phyloP scores from a whole-genome alignment of 2,797 vertebrate species.

The Phoebastria nigripes region DNA sequence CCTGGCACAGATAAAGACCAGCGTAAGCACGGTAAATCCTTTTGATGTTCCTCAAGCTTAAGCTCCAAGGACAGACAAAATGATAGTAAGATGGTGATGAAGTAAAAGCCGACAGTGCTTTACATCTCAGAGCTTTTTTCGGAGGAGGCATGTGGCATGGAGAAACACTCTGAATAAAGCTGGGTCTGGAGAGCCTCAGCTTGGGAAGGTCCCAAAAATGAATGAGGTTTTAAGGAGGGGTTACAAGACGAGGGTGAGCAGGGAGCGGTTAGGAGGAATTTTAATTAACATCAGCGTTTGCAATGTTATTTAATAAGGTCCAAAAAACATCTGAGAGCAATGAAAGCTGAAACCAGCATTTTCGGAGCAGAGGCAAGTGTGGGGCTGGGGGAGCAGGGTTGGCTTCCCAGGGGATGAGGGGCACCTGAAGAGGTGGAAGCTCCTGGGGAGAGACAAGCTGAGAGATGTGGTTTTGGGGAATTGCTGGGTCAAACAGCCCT shows the following conservation, averaged over 20 bases:
- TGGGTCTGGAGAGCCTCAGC: background rate
- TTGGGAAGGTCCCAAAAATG: conserved; percentile 30
- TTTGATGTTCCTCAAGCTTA: background rate
- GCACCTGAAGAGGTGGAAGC: background rate
- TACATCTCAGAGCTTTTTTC: background rate
- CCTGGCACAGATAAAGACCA: background rate
- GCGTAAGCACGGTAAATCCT: background rate
- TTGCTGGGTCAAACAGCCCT: background rate
- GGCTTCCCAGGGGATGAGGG: background rate
- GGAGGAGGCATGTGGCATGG: background rate
- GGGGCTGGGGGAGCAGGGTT: background rate
- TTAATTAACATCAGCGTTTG: conserved; percentile 36
- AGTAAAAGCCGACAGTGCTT: background rate
- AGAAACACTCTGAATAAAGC: background rate
- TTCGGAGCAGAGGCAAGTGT: background rate
- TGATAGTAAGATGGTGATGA: background rate
- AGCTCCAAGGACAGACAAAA: background rate
- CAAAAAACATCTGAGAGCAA: conserved; percentile 16
- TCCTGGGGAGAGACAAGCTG: background rate
- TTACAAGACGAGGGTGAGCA: background rate
- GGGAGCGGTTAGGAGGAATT: conserved; percentile 41
- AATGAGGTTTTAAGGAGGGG: conserved; percentile 45
- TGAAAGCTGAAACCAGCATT: background rate
- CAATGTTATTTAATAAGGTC: background rate
- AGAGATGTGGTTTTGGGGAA: background rate